Evolutionary conservation across 2,113 vertebrate species (phyloP), one percentile per base, ranked within the genome.

Genomic region (Heteronetta atricapilla): DNA sequence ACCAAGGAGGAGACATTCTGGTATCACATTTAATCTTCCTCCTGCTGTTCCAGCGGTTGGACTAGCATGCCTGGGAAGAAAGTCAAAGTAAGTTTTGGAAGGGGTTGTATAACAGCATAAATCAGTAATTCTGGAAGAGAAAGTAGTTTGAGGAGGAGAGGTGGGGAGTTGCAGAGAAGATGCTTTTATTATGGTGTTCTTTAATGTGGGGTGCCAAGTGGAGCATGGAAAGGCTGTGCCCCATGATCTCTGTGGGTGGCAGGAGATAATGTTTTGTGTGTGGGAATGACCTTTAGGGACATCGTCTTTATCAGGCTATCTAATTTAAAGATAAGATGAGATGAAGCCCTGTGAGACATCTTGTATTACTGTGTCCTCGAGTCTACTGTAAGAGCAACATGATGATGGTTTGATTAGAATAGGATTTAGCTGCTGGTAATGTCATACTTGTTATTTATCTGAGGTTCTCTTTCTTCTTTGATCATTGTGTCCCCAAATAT

Each of bases 261-360:
- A 94, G 52, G 93, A 82, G 70, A 90, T 94, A 82, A 56, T 91
- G 64, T 91, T 89, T 80, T 85, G 44, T 91, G 63, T 79, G 68
- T 96, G 78, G 69, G 81, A 93, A 82, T 84, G 90, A 83, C 69
- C 89, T 94, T 95, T 25, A 90, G 83, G 82, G 95, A 94, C 89
- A 63, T 42, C 4, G 4, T 90, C 53, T 85, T 94, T 89, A 84
- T 95, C 86, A 66, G 50, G 60, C 21, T 89, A 62, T 96, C 89
- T 97, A 69, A 90, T 96, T 86, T 88, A 85, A 78, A 97, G 93
- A 87, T 97, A 95, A n/a, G 31, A 75, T 77, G 78, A 83, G 42
- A 69, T 77, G 25, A 11, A 64, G 6, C 34, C 68, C 33, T 44
- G 20, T 72, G 55, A 72, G 62, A 53, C 64, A 56, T 22, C 26